phyloP scores from a whole-genome alignment of 1,140 invertebrate genomes.

The Neodiprion fabricii region DNA sequence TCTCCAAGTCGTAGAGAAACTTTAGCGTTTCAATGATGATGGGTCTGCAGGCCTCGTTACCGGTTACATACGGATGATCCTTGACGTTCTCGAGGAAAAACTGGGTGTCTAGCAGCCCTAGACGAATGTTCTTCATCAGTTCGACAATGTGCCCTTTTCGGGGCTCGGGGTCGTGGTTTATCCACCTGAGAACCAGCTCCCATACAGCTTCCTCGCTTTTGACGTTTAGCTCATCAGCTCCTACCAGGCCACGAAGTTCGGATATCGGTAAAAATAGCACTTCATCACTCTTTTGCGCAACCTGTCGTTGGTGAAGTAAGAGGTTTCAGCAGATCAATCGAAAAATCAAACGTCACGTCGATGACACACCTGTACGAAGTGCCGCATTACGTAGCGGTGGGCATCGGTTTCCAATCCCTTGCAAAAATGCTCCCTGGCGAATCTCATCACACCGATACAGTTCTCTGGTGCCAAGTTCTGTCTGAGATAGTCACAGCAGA shows the following conservation, averaged over 20 bases:
- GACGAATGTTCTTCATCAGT: conserved; percentile 80
- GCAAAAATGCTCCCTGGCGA: conserved; percentile 78
- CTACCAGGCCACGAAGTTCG: conserved; percentile 74
- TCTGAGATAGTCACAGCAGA: conserved; percentile 78
- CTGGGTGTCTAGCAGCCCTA: conserved; percentile 85
- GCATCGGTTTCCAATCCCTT: conserved; percentile 72
- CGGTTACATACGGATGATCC: conserved; percentile 68
- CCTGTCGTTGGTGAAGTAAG: conserved; percentile 36
- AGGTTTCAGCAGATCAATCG: not conserved
- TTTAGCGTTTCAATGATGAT: conserved; percentile 78
- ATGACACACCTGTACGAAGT: conserved; percentile 71
- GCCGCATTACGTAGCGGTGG: conserved; percentile 73
- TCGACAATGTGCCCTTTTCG: conserved; percentile 72
- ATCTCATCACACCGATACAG: conserved; percentile 82
- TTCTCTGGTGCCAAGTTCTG: conserved; percentile 73
- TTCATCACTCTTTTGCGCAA: conserved; percentile 72
- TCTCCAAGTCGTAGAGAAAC: conserved; percentile 78
- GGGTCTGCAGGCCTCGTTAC: conserved; percentile 70
- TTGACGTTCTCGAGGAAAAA: conserved; percentile 77
- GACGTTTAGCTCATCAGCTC: conserved; percentile 72
- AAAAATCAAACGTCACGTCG: not conserved
- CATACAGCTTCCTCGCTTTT: conserved; percentile 72
- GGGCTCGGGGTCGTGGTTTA: conserved; percentile 67
- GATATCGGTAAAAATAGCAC: conserved; percentile 73
- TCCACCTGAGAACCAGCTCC: conserved; percentile 71